Evolutionary conservation across 1,140 invertebrate genomes (phyloP).

Genomic region (Hermatobates lingyangjiaoensis): DNA sequence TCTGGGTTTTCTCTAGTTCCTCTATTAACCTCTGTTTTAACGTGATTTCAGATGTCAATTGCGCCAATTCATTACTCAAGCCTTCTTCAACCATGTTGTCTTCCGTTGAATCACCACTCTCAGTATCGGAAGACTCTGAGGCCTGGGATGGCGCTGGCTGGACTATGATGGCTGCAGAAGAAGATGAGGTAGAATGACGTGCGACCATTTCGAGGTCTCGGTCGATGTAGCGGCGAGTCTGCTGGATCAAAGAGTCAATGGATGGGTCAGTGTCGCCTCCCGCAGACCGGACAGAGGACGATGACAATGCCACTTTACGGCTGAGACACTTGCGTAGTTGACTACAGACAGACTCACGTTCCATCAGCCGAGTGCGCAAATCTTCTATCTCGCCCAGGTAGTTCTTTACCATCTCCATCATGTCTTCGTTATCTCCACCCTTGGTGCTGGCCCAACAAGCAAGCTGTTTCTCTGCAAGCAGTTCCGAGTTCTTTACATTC

Average conservation of each 20-base stretch:
- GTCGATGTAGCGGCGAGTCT: conserved; percentile 32
- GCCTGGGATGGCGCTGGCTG: too few relatives aligned
- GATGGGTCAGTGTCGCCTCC: neutral
- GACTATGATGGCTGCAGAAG: too few relatives aligned
- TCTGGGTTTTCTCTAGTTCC: conserved; percentile 75
- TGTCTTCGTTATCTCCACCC: conserved; percentile 19
- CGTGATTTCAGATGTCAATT: conserved; percentile 74
- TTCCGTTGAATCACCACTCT: conserved; percentile 29
- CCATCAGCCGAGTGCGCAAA: conserved; percentile 63
- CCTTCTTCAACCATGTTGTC: conserved; percentile 26
- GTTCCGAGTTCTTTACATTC: conserved; percentile 58
- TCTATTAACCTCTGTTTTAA: conserved; percentile 85
- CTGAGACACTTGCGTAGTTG: conserved; percentile 37
- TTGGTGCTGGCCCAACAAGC: conserved; percentile 27
- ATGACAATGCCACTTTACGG: conserved; percentile 11
- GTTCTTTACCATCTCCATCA: conserved; percentile 51
- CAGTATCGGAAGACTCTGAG: too few relatives aligned
- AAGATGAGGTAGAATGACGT: too few relatives aligned
- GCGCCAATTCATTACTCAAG: conserved; percentile 49
- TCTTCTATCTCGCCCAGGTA: conserved; percentile 88
- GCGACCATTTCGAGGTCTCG: conserved; percentile 29
- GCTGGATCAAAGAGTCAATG: conserved; percentile 24
- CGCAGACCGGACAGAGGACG: conserved; percentile 2
- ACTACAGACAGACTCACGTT: conserved; percentile 70
- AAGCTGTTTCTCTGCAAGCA: conserved; percentile 56